phyloP scores from a whole-genome alignment of 2,888 invertebrate species.

The Melanotus villosus region DNA sequence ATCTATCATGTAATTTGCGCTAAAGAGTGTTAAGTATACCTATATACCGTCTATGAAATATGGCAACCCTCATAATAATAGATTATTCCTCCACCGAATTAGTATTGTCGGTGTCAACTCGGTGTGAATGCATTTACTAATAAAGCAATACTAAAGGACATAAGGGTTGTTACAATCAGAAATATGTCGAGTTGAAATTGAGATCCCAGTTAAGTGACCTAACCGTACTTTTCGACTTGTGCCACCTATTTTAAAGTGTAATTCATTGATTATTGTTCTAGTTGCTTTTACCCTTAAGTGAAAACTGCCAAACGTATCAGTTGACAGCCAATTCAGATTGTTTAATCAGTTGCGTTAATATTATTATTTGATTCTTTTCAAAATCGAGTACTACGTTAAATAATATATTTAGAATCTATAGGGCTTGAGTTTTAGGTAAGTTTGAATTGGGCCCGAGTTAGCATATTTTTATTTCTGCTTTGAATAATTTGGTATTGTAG shows the following conservation, averaged over 20 bases:
- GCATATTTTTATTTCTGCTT: neutral
- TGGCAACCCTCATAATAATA: conserved; percentile 57
- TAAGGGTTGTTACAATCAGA: conserved; percentile 48
- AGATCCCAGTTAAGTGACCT: conserved; percentile 43
- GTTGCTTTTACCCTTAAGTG: conserved; percentile 3
- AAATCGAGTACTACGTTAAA: neutral
- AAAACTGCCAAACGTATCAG: conserved; percentile 26
- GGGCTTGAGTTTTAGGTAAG: too few species aligned
- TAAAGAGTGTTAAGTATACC: conserved; percentile 53
- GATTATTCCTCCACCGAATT: conserved; percentile 64
- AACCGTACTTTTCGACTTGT: conserved; percentile 31
- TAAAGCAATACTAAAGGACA: conserved; percentile 64
- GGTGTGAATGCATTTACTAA: conserved; percentile 65
- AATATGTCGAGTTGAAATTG: conserved; percentile 50
- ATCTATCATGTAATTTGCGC: conserved; percentile 53
- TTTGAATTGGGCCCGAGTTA: neutral
- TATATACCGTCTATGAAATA: conserved; percentile 54
- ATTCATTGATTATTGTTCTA: conserved; percentile 30
- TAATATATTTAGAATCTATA: neutral
- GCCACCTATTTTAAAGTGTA: conserved; percentile 22
- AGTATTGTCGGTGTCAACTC: conserved; percentile 65
- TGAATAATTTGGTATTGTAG: too few species aligned
- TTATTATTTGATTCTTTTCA: neutral
- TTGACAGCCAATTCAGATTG: conserved; percentile 34
- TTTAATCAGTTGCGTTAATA: conserved; percentile 38